A percentile compares a stretch with the other conserved stretches of the same genome.
Evolutionary conservation across 2,888 invertebrate species (phyloP).

Genomic region (Dynastes tityus): DNA sequence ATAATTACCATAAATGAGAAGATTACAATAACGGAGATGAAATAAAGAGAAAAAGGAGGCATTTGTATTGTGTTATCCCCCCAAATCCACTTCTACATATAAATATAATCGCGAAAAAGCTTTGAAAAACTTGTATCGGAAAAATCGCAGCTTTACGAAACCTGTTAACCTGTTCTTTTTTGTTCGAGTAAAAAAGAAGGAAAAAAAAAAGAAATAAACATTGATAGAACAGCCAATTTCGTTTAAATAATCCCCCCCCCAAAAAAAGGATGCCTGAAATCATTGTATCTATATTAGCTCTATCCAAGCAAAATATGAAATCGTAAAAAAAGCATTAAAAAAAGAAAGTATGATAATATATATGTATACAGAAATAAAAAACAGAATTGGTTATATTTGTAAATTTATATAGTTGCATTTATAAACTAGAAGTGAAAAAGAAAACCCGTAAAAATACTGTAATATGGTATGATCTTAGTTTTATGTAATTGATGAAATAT

Average conservation of each 20-base stretch:
- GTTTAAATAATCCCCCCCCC: not conserved
- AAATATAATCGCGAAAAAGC: too few species aligned
- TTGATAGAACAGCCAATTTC: too few species aligned
- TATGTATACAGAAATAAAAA: slow-evolving; percentile 11
- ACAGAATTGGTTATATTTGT: slow-evolving; percentile 47
- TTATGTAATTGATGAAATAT: slow-evolving; percentile 36
- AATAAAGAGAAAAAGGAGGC: not conserved
- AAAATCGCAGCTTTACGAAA: too few species aligned
- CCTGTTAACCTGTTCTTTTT: too few species aligned
- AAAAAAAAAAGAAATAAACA: too few species aligned
- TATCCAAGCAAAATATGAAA: slow-evolving; percentile 1
- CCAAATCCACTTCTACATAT: not conserved
- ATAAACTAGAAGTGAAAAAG: slow-evolving; percentile 33
- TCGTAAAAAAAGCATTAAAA: not conserved
- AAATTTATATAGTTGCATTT: slow-evolving; percentile 51
- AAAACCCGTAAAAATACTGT: slow-evolving; percentile 12
- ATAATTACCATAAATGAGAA: not conserved
- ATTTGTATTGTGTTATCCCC: not conserved
- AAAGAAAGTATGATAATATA: not conserved
- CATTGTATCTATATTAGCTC: not conserved
- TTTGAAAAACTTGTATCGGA: too few species aligned
- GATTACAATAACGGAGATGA: not conserved
- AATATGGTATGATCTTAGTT: slow-evolving; percentile 32
- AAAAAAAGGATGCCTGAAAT: not conserved
- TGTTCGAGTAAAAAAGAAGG: too few species aligned